Conservation (phyloP, 2,113 vertebrate genomes). For the Limnothrissa miodon region DNA sequence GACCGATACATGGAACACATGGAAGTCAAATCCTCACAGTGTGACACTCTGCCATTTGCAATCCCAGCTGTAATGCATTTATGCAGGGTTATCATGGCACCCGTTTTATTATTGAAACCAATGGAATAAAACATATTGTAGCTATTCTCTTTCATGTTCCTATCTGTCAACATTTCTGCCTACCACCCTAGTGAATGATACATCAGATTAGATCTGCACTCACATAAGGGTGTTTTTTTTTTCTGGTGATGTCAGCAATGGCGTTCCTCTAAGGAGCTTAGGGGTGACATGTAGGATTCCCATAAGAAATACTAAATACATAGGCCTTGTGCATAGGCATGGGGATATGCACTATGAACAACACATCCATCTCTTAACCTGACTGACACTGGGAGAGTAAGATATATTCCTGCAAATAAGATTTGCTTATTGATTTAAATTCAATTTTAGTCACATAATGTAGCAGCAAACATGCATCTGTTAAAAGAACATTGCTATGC, state of each 20-base stretch:
- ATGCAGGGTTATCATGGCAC: neutral
- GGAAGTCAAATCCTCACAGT: neutral
- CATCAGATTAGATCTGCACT: conserved; percentile 15
- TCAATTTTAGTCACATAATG: too few relatives aligned
- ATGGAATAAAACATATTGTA: conserved; percentile 2
- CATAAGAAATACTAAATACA: neutral
- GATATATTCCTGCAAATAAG: neutral
- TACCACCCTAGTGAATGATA: conserved; percentile 18
- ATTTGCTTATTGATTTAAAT: neutral
- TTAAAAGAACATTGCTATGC: neutral
- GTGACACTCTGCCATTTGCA: neutral
- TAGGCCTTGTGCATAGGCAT: neutral
- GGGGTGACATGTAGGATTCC: neutral
- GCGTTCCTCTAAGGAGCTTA: neutral
- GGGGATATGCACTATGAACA: neutral
- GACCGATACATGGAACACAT: neutral
- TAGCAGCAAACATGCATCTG: too few relatives aligned
- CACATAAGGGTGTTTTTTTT: neutral
- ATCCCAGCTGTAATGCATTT: conserved; percentile 18
- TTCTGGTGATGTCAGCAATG: neutral
- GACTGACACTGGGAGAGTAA: neutral
- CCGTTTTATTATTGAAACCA: conserved; percentile 9
- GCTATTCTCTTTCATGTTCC: conserved; percentile 23
- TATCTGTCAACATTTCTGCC: conserved; percentile 19
- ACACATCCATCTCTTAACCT: neutral